Percentiles rank a stretch among this genome's conserved stretches.
Conservation (phyloP, 1,140 invertebrate genomes). For the Drosophila pandora region DNA sequence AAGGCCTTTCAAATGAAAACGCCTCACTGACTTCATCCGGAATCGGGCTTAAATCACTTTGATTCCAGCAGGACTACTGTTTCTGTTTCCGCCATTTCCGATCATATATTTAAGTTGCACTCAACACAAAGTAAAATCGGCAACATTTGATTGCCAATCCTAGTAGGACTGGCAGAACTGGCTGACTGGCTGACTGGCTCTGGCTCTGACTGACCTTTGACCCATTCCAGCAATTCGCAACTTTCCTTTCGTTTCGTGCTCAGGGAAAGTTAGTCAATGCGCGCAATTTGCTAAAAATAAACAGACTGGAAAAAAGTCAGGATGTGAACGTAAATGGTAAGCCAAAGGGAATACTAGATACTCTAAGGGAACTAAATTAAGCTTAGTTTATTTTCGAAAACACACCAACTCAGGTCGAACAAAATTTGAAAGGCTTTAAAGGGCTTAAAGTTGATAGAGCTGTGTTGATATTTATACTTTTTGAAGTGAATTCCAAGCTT, state of each 20-base stretch:
- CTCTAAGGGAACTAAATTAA: conserved; percentile 28
- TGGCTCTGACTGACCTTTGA: conserved; percentile 9
- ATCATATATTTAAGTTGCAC: conserved; percentile 64
- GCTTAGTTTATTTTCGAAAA: background rate
- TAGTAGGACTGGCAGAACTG: background rate
- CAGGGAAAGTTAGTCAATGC: conserved; percentile 59
- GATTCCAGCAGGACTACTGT: background rate
- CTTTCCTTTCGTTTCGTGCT: conserved; percentile 35
- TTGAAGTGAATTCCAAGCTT: background rate
- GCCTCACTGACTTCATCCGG: conserved; percentile 1
- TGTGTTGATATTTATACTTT: background rate
- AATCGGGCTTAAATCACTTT: conserved; percentile 22
- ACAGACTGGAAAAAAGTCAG: conserved; percentile 35
- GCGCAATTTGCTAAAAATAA: conserved; percentile 67
- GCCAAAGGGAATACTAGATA: conserved; percentile 12
- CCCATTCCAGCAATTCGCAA: conserved; percentile 3
- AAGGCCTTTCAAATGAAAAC: conserved; percentile 26
- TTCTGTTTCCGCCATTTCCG: conserved; percentile 31
- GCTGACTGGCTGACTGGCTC: background rate
- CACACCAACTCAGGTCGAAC: background rate
- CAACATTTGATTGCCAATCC: conserved; percentile 52
- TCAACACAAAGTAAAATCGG: conserved; percentile 59
- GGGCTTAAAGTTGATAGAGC: background rate
- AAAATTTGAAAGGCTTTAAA: background rate
- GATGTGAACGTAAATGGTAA: conserved; percentile 19